phyloP scores from a whole-genome alignment of 2,113 vertebrate species.

The Neolamprologus brichardi region DNA sequence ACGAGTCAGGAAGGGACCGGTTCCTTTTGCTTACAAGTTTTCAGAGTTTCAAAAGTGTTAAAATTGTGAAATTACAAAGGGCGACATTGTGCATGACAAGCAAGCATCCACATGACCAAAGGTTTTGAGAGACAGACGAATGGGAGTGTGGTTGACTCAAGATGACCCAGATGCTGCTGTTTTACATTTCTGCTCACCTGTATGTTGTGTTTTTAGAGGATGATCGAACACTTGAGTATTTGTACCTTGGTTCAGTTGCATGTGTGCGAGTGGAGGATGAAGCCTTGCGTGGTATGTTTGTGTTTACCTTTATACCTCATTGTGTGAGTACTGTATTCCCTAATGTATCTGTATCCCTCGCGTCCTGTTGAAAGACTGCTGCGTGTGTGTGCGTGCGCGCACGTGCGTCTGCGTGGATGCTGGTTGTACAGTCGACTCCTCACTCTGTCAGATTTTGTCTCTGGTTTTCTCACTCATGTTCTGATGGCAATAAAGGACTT shows the following conservation, averaged over 20 bases:
- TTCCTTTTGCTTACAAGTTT: neutral
- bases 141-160: slow-evolving; percentile 27
- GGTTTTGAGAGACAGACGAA: slow-evolving; percentile 43
- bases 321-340: slow-evolving; percentile 62
- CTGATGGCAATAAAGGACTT: slow-evolving; percentile 75
- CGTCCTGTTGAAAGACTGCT: slow-evolving; percentile 43
- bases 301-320: slow-evolving; percentile 66
- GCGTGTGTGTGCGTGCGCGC: neutral
- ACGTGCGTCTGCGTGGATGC: slow-evolving; percentile 8
- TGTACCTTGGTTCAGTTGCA: slow-evolving; percentile 58
- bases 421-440: slow-evolving; percentile 61
- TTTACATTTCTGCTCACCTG: slow-evolving; percentile 52
- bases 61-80: slow-evolving; percentile 10
- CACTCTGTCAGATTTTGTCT: slow-evolving; percentile 63
- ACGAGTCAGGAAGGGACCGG: neutral
- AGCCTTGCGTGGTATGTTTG: slow-evolving; percentile 42
- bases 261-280: slow-evolving; percentile 39
- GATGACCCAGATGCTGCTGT: slow-evolving; percentile 60
- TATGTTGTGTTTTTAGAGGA: slow-evolving; percentile 53
- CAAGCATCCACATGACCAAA: slow-evolving; percentile 58
- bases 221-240: slow-evolving; percentile 46
- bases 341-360: slow-evolving; percentile 40
- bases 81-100: slow-evolving; percentile 38
- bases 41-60: slow-evolving; percentile 18
- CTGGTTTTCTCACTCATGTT: slow-evolving; percentile 69